Conservation (phyloP, 1,140 invertebrate genomes). For the Drosophila trapezifrons region DNA sequence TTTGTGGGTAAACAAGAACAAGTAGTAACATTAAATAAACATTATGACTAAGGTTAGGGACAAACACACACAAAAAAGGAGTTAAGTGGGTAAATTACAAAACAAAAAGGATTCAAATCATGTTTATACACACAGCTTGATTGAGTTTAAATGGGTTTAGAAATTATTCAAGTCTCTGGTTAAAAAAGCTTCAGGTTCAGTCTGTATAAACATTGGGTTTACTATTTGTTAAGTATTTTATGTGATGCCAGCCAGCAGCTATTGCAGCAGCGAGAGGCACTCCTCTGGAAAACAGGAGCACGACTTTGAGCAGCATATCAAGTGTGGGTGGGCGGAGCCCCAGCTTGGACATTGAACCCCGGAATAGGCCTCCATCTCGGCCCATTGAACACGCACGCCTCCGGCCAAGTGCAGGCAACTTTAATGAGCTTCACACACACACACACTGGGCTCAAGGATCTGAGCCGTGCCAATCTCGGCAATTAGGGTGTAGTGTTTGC, state of each 20-base stretch:
- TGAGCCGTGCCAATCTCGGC: conserved; percentile 35
- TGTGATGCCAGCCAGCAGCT: conserved; percentile 13
- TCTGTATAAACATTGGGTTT: conserved; percentile 28
- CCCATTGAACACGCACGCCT: conserved; percentile 71
- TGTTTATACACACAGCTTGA: conserved; percentile 21
- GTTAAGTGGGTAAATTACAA: conserved; percentile 22
- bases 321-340: conserved; percentile 44
- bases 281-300: neutral
- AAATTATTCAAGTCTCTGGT: conserved; percentile 9
- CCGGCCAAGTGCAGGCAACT: conserved; percentile 39
- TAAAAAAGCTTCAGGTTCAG: neutral
- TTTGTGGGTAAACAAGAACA: conserved; percentile 41
- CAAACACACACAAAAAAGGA: conserved; percentile 31
- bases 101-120: conserved; percentile 10
- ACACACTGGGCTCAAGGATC: conserved; percentile 17
- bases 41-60: conserved; percentile 43
- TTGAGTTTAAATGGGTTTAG: conserved; percentile 3
- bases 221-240: conserved; percentile 7
- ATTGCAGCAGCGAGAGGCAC: neutral
- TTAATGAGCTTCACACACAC: conserved; percentile 35
- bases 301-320: conserved; percentile 39
- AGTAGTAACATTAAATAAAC: conserved; percentile 56
- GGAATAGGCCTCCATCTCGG: conserved; percentile 39
- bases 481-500: conserved; percentile 60
- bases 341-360: conserved; percentile 56